Conservation (phyloP, 2,113 vertebrate species). For the Andinoacara biseriatus region DNA sequence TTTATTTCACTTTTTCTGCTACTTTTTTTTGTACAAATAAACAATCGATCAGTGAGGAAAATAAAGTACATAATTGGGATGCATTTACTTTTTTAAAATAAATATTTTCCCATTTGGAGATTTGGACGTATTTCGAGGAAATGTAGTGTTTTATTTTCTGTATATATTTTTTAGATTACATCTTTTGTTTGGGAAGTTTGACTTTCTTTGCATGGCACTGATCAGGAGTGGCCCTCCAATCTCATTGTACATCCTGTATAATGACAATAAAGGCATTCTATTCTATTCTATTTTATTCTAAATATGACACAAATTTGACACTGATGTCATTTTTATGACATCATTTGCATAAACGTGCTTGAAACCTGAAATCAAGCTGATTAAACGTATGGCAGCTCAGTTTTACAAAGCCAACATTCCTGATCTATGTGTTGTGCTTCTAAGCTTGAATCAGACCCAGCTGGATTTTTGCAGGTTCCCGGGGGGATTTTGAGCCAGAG, state of each 20-base stretch:
- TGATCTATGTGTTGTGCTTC: neutral
- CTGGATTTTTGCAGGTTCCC: slow-evolving; percentile 7
- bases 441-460: neutral
- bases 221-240: too few relatives aligned
- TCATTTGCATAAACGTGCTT: neutral
- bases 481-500: slow-evolving; percentile 12
- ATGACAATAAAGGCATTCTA: too few relatives aligned
- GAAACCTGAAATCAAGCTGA: neutral
- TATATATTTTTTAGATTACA: too few relatives aligned
- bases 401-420: neutral
- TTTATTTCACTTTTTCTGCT: too few relatives aligned
- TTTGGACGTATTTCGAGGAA: neutral
- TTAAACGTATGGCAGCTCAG: neutral
- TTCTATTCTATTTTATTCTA: too few relatives aligned
- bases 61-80: neutral
- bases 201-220: too few relatives aligned
- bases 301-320: neutral
- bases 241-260: too few relatives aligned
- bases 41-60: neutral
- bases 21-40: neutral
- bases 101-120: neutral
- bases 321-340: too few relatives aligned
- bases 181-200: too few relatives aligned
- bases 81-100: neutral
- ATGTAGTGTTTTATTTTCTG: too few relatives aligned